A percentile compares a stretch with the other conserved stretches of the same genome.
Evolutionary conservation across 2,113 vertebrate genomes (phyloP).

Genomic region (Physeter macrocephalus): DNA sequence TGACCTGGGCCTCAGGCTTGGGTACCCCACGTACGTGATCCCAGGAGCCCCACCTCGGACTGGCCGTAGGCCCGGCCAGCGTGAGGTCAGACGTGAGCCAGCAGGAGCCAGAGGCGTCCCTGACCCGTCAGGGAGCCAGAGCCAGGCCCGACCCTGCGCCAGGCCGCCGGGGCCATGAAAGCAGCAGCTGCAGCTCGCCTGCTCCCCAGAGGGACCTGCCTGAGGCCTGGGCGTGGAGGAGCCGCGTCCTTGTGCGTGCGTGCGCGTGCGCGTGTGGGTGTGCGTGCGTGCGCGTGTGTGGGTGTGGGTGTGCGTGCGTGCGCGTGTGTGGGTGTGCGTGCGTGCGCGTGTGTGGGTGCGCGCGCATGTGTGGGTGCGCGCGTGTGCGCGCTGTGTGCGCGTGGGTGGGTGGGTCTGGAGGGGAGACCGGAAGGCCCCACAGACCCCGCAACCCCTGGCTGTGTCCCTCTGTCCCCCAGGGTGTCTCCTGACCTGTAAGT

Average conservation of each 20-base stretch:
- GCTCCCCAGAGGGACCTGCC: not conserved
- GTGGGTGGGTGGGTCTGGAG: not conserved
- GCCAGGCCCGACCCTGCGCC: fast-evolving
- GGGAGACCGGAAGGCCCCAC: not conserved
- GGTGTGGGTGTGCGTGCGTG: too few species aligned
- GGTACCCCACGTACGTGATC: conserved; percentile 1
- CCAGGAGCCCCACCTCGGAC: fast-evolving
- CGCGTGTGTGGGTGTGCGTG: too few species aligned
- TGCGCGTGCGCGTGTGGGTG: too few species aligned
- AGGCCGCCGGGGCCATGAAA: fast-evolving
- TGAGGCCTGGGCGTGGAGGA: not conserved
- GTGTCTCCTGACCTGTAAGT: not conserved
- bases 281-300: too few species aligned
- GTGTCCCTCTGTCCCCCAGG: too few species aligned
- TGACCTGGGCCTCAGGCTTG: conserved; percentile 14
- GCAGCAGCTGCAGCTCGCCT: too few species aligned
- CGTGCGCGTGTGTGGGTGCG: too few species aligned
- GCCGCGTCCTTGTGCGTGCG: too few species aligned
- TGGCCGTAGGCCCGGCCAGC: not conserved
- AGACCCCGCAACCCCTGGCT: fast-evolving
- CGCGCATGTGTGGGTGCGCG: fast-evolving
- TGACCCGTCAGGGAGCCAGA: fast-evolving
- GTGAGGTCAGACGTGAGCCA: not conserved
- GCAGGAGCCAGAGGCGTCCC: not conserved
- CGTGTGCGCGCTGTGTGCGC: too few species aligned